Evolutionary conservation across 2,113 vertebrate species (phyloP), one percentile per base, ranked within the genome.

Genomic region (Illadopsis cleaveri): DNA sequence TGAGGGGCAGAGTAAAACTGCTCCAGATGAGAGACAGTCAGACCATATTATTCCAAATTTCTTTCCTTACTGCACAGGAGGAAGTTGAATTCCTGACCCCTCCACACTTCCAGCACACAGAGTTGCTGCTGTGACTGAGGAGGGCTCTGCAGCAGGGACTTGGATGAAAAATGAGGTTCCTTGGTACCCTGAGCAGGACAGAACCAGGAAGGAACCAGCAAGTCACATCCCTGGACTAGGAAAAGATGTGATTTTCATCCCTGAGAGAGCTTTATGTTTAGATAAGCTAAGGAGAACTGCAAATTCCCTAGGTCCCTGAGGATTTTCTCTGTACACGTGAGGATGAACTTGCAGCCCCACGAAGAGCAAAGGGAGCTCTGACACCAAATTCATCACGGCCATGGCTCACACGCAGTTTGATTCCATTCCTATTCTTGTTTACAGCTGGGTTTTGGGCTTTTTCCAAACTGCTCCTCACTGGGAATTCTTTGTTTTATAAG

Each of bases 81-180:
- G 72, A 37, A 45, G 40, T 0, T 30, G 40, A 66, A 38, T 38
- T 33, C 23, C 33, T 16, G 17, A 54, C 47, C 12, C 53, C 56
- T 12, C 8, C 51, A 1, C 0, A 2, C 13, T 27, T 71, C 12
- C 42, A 42, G 30, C 51, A 11, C 0, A 4, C 51, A 71, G 83
- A 5, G 3, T 4, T 30, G 73, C 35, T 58, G 33, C 14, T 45
- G 65, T 25, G 10, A 4, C 68, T 38, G 71, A 2, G 2, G 51
- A 72, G 28, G 15, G 64, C 70, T 44, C 70, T 80, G 86, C 61
- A 69, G 40, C 47, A 47, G 53, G 31, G 69, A 21, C 25, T 47
- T 10, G 78, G 93, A 19, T 82, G 66, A 76, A 86, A 80, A 93
- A 18, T 28, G 71, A 85, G 37, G 69, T 56, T 20, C 69, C 54